Percentiles rank a stretch among this genome's conserved stretches.
Conservation (phyloP, 2,113 vertebrate genomes). For the Corythornis vintsioides region DNA sequence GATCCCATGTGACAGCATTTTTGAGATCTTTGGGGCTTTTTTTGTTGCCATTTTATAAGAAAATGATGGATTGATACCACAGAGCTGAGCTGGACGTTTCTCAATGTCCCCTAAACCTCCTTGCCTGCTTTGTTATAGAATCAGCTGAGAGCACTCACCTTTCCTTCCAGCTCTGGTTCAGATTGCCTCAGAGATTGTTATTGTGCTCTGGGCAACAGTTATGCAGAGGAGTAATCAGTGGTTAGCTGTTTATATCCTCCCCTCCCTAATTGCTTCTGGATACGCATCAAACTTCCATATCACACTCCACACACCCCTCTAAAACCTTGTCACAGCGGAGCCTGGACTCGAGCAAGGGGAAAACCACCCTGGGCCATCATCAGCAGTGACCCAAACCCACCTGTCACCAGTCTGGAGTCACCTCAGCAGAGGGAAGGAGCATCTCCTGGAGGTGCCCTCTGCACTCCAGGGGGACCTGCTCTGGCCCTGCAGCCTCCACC, state of each 20-base stretch:
- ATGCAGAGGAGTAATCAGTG: not conserved
- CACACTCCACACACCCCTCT: not conserved
- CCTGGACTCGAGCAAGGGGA: not conserved
- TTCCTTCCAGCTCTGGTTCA: not conserved
- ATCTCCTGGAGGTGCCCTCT: too few species aligned
- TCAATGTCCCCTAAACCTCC: not conserved
- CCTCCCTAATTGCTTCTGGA: not conserved
- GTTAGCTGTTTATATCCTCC: not conserved
- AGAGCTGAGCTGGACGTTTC: not conserved
- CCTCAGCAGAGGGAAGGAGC: too few species aligned
- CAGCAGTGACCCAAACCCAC: not conserved
- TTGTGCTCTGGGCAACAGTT: not conserved
- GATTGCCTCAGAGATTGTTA: not conserved
- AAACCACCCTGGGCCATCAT: not conserved
- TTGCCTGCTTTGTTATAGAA: not conserved
- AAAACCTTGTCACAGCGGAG: too few species aligned
- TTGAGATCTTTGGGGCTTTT: not conserved
- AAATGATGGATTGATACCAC: not conserved
- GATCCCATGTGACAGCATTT: not conserved
- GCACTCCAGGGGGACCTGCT: too few species aligned
- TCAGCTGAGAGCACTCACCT: not conserved
- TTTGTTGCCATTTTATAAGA: not conserved
- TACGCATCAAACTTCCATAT: not conserved
- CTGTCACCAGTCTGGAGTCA: too few species aligned
- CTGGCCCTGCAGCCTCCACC: not conserved